Evolutionary conservation across 2,113 vertebrate species (phyloP), one percentile per base, ranked within the genome.

Genomic region (Peromyscus polionotus): DNA sequence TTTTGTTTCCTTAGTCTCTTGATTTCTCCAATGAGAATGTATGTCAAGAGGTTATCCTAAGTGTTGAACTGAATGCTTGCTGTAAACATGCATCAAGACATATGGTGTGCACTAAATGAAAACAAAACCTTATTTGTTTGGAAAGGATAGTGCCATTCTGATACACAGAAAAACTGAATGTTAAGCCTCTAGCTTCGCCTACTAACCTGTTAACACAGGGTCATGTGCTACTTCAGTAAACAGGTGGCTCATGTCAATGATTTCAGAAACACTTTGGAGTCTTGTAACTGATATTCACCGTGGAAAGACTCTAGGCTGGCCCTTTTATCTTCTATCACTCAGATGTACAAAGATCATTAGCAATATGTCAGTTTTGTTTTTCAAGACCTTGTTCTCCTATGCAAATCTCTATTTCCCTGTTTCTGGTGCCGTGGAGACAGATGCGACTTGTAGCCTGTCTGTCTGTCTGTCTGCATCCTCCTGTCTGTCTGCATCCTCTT

Each of bases 231-330:
- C 24, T n/a, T 81, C 67, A 93, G 80, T n/a, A 81, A 94, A 26
- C 24, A 65, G 3, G 54, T 5, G 51, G 51, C 51, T 54, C 28
- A 11, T 28, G 54, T 80, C 42, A 88, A 57, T 65, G 65, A 88
- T 89, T 96, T 88, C 57, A 42, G 57, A 93, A 54, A 95, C 45
- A 19, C 20, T 79, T 70, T 85, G 51, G n/a, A 94, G 45, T 88
- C 77, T 76, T 83, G 19, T 86, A 83, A 33, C 20, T 88, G 42
- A 67, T 39, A 85, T 84, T 93, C 63, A 87, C 84, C 57, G 28
- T 9, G 68, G 48, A 63, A 65, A 94, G 36, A 26, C 81, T 36
- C 72, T 6, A 91, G 73, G 31, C 7, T 94, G 48, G 31, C 11
- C 45, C 42, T 24, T 22, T 87, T 54, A 57, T 79, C 84, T 93